Percentiles rank a stretch among this genome's conserved stretches.
Conservation (phyloP, 2,888 invertebrate genomes). For the Opisthograptis luteolata region DNA sequence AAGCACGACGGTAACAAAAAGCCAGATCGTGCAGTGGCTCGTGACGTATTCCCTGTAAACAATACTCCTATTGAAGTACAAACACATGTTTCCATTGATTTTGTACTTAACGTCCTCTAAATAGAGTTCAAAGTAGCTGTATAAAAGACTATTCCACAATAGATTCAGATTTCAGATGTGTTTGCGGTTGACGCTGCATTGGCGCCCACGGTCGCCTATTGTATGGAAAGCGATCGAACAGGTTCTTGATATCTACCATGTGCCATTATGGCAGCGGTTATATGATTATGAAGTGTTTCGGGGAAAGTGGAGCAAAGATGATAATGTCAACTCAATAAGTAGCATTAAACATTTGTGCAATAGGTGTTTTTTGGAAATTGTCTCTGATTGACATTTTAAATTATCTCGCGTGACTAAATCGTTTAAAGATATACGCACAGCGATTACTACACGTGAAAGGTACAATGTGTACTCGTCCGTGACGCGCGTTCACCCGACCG, state of each 20-base stretch:
- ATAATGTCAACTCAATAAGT: constrained; percentile 3
- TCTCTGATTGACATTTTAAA: neutral
- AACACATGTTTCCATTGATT: constrained; percentile 20
- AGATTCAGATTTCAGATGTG: constrained; percentile 8
- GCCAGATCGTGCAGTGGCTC: constrained; percentile 32
- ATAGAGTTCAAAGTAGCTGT: constrained; percentile 22
- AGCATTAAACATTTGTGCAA: too few relatives aligned
- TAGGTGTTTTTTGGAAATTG: neutral
- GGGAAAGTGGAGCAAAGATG: constrained; percentile 19
- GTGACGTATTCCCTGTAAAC: constrained; percentile 36
- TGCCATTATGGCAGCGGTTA: too few relatives aligned
- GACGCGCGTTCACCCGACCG: constrained; percentile 3
- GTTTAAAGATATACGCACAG: neutral
- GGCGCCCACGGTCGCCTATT: constrained; percentile 9
- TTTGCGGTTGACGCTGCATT: constrained; percentile 11
- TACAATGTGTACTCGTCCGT: constrained; percentile 9
- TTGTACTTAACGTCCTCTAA: constrained; percentile 30
- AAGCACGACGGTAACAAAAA: constrained; percentile 39
- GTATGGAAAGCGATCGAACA: constrained; percentile 9
- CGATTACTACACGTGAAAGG: constrained; percentile 16
- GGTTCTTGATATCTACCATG: constrained; percentile 11
- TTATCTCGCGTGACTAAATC: constrained; percentile 10
- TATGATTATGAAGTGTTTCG: neutral
- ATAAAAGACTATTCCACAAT: constrained; percentile 4
- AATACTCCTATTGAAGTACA: constrained; percentile 28